Percentiles rank a stretch among this genome's conserved stretches.
phyloP scores from a whole-genome alignment of 2,888 invertebrate species.

The Ophonus ardosiacus region DNA sequence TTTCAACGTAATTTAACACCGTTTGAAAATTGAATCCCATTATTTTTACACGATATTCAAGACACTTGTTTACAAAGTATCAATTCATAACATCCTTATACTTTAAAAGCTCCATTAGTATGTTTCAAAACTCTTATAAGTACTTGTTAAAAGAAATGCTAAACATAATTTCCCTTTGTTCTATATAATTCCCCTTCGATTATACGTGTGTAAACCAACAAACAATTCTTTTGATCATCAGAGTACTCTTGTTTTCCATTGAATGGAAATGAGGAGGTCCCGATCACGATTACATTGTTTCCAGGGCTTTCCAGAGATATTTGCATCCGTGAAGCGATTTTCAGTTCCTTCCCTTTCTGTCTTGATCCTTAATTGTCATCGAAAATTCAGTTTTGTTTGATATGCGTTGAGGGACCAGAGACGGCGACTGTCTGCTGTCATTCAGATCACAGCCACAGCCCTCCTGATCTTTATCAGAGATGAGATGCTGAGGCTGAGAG shows the following conservation, averaged over 20 bases:
- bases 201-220: not conserved
- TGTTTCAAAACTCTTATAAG: slow-evolving; percentile 4
- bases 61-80: slow-evolving; percentile 4
- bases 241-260: slow-evolving; percentile 10
- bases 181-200: not conserved
- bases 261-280: slow-evolving; percentile 45
- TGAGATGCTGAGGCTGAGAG: not conserved
- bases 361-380: slow-evolving; percentile 61
- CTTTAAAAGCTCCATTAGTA: slow-evolving; percentile 33
- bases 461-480: slow-evolving; percentile 37
- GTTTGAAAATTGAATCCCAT: not conserved
- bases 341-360: not conserved
- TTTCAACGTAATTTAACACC: not conserved
- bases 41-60: slow-evolving; percentile 2
- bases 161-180: not conserved
- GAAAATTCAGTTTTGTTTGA: slow-evolving; percentile 63
- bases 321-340: slow-evolving; percentile 47
- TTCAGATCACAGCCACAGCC: slow-evolving; percentile 40
- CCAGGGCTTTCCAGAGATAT: slow-evolving; percentile 40
- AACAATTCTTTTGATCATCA: slow-evolving; percentile 22
- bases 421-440: slow-evolving; percentile 32
- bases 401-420: slow-evolving; percentile 46
- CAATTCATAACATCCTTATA: not conserved
- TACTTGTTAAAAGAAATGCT: slow-evolving; percentile 9
- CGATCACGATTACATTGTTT: slow-evolving; percentile 59